Conservation (phyloP, 2,888 invertebrate species). For the Idaea aversata region DNA sequence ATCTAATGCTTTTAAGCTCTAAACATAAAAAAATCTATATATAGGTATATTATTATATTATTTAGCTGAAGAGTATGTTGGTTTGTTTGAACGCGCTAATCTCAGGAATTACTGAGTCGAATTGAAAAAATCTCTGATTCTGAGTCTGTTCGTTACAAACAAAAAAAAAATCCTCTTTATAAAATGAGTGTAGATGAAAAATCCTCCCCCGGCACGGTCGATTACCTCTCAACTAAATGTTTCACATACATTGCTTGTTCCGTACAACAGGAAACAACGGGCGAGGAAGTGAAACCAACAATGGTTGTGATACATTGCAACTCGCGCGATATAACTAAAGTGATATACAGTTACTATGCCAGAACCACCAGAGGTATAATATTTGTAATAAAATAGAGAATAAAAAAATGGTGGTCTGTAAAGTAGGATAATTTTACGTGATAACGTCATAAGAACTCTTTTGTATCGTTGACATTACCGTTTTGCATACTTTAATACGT, state of each 20-base stretch:
- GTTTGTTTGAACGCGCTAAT: too few relatives aligned
- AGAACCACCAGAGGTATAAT: conserved; percentile 12
- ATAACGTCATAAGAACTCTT: too few relatives aligned
- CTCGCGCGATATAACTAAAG: conserved; percentile 67
- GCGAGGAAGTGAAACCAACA: conserved; percentile 54
- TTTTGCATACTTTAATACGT: too few relatives aligned
- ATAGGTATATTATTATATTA: too few relatives aligned
- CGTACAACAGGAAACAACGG: conserved; percentile 37
- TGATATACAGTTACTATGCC: conserved; percentile 42
- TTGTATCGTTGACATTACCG: too few relatives aligned
- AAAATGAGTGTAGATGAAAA: neutral
- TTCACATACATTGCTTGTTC: conserved; percentile 39
- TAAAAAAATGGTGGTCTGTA: neutral
- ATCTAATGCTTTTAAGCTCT: too few relatives aligned
- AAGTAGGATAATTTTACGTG: too few relatives aligned
- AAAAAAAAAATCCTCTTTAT: neutral
- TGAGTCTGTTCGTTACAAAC: too few relatives aligned
- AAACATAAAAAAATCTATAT: too few relatives aligned
- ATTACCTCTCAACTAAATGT: neutral
- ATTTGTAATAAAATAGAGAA: conserved; percentile 13
- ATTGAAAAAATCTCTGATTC: too few relatives aligned
- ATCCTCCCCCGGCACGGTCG: neutral
- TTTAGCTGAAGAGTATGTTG: too few relatives aligned
- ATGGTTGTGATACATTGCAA: conserved; percentile 67
- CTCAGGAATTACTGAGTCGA: too few relatives aligned